A percentile compares a stretch with the other conserved stretches of the same genome.
Evolutionary conservation across 23 tunicate genomes (phyloP).

Genomic region (Styela clava): DNA sequence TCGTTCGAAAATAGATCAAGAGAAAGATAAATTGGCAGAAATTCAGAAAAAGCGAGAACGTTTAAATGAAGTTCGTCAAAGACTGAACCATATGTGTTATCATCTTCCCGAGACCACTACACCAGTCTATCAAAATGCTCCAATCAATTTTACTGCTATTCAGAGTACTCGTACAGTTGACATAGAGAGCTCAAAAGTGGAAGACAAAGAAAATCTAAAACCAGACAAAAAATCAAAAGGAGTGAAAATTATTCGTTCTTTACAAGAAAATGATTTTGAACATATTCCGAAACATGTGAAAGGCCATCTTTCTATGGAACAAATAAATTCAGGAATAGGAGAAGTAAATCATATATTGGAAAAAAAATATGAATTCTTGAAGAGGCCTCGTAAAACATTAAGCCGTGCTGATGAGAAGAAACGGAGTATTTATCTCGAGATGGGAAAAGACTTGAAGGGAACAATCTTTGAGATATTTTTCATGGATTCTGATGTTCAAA

Average conservation of each 20-base stretch:
- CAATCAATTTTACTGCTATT: background rate
- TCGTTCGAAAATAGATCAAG: background rate
- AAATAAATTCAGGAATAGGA: slow-evolving; percentile 43
- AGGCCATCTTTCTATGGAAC: slow-evolving; percentile 60
- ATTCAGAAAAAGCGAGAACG: slow-evolving; percentile 3
- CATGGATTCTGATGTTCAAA: slow-evolving; percentile 65
- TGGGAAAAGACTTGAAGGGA: slow-evolving; percentile 79
- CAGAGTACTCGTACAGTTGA: background rate
- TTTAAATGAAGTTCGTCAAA: background rate
- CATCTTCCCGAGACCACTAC: background rate
- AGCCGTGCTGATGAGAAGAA: slow-evolving; percentile 45
- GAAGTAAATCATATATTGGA: slow-evolving; percentile 54
- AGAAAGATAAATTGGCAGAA: background rate
- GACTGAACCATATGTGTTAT: background rate
- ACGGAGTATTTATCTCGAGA: slow-evolving; percentile 57
- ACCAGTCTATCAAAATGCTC: background rate
- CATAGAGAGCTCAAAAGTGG: background rate
- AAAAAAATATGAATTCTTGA: slow-evolving; percentile 61
- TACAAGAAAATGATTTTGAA: background rate
- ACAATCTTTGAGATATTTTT: slow-evolving; percentile 52
- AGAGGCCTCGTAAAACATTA: slow-evolving; percentile 49
- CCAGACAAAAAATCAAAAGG: background rate
- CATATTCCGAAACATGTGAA: slow-evolving; percentile 30
- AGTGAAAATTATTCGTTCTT: background rate
- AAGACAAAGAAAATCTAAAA: background rate